Conservation (phyloP, 2,797 vertebrate species). For the Dromococcyx pavoninus region DNA sequence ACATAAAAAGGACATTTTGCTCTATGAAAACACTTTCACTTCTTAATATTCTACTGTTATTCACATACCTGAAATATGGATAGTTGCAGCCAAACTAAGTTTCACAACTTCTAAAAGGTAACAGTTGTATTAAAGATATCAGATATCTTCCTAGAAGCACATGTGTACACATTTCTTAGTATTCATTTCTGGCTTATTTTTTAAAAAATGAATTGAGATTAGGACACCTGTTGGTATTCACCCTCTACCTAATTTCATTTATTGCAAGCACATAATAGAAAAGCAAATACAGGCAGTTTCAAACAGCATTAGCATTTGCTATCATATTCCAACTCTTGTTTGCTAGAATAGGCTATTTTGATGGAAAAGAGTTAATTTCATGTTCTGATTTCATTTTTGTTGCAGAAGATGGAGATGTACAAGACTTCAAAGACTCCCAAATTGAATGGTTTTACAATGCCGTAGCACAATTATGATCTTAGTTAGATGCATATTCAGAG, state of each 20-base stretch:
- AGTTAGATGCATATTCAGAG: conserved; percentile 30
- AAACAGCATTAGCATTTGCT: neutral
- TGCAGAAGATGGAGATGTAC: neutral
- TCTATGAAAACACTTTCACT: neutral
- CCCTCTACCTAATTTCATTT: conserved; percentile 26
- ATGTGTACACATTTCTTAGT: neutral
- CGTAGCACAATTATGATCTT: neutral
- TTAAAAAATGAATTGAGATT: neutral
- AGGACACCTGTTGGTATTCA: conserved; percentile 24
- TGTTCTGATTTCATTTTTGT: conserved; percentile 23
- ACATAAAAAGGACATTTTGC: conserved; percentile 19
- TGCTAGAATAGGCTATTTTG: neutral
- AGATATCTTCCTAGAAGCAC: neutral
- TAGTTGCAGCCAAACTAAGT: neutral
- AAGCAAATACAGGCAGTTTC: conserved; percentile 16
- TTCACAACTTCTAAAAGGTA: neutral
- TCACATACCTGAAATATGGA: neutral
- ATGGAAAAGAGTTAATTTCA: neutral
- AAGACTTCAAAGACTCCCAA: neutral
- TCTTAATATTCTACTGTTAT: conserved; percentile 2
- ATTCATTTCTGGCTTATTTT: neutral
- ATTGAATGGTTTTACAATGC: neutral
- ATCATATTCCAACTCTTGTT: neutral
- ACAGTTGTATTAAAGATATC: neutral
- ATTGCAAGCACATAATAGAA: neutral